Percentiles rank a stretch among this genome's conserved stretches.
These are phyloP conservation scores for Tychaedon coryphoeus DNA, from an alignment of 2,113 vertebrate species.

Conservation along the genomic window DNA sequence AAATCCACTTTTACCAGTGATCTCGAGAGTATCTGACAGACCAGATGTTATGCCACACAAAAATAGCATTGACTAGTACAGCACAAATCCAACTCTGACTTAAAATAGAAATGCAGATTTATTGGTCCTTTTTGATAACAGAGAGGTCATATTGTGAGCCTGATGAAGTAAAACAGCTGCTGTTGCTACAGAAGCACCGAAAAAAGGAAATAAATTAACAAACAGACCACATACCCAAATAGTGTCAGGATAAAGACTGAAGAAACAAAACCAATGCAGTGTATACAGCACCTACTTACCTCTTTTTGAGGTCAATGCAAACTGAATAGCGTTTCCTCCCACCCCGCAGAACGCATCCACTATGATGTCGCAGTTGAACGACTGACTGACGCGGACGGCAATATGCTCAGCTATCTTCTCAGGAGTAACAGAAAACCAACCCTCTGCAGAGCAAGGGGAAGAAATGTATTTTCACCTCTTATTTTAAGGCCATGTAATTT, in stretches of 20 bases:
- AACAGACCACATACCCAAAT: not conserved
- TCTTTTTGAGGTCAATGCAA: slow-evolving; percentile 88
- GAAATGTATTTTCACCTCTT: not conserved
- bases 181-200: not conserved
- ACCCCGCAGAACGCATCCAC: slow-evolving; percentile 96
- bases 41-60: not conserved
- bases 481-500: not conserved
- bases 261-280: not conserved
- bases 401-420: slow-evolving; percentile 97
- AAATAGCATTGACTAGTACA: not conserved
- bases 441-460: slow-evolving; percentile 78
- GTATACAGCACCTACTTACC: slow-evolving; percentile 68
- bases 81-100: not conserved
- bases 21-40: not conserved
- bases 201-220: not conserved
- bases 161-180: not conserved
- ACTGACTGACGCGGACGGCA: slow-evolving; percentile 78
- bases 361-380: slow-evolving; percentile 75
- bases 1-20: not conserved
- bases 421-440: slow-evolving; percentile 98
- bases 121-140: not conserved
- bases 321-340: slow-evolving; percentile 96
- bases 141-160: not conserved
- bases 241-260: not conserved
- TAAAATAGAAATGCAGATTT: not conserved